A percentile compares a stretch with the other conserved stretches of the same genome.
Conservation (phyloP, 2,888 invertebrate species). For the Branchipolynoe longqiensis region DNA sequence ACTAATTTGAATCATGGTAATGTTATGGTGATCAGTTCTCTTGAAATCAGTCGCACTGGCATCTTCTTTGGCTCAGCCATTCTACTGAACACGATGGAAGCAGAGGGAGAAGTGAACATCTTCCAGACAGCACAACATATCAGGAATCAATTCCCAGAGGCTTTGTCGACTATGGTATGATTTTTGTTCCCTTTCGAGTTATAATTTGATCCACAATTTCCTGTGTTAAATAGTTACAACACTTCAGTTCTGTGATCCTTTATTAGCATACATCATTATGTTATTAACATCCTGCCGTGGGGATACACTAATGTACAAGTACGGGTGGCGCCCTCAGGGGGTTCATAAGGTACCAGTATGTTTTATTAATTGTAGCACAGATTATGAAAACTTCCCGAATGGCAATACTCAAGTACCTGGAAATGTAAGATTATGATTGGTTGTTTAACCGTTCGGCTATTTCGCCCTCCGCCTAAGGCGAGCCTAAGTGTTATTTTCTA, state of each 20-base stretch:
- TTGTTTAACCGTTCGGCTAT: too few relatives aligned
- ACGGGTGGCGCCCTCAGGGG: too few relatives aligned
- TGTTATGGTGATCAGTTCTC: conserved; percentile 82
- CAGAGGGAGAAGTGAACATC: conserved; percentile 79
- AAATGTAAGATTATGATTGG: too few relatives aligned
- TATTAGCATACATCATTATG: not conserved
- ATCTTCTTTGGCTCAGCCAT: conserved; percentile 98
- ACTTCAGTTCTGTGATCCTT: not conserved
- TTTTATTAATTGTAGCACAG: too few relatives aligned
- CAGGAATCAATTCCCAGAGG: conserved; percentile 10
- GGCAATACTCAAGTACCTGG: too few relatives aligned
- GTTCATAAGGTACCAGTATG: not conserved
- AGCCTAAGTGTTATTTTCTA: too few relatives aligned
- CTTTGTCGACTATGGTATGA: conserved; percentile 9
- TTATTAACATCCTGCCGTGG: not conserved
- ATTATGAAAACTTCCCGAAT: too few relatives aligned
- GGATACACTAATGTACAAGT: too few relatives aligned
- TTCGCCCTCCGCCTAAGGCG: too few relatives aligned
- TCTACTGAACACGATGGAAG: conserved; percentile 98
- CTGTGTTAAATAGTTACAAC: not conserved
- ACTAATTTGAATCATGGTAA: not conserved
- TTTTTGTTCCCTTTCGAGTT: not conserved
- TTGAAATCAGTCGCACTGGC: conserved; percentile 96
- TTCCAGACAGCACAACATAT: not conserved
- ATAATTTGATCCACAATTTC: not conserved